Percentiles rank a stretch among this genome's conserved stretches.
Conservation (phyloP, 2,888 invertebrate species). For the Drosophila nr. perissopoda region DNA sequence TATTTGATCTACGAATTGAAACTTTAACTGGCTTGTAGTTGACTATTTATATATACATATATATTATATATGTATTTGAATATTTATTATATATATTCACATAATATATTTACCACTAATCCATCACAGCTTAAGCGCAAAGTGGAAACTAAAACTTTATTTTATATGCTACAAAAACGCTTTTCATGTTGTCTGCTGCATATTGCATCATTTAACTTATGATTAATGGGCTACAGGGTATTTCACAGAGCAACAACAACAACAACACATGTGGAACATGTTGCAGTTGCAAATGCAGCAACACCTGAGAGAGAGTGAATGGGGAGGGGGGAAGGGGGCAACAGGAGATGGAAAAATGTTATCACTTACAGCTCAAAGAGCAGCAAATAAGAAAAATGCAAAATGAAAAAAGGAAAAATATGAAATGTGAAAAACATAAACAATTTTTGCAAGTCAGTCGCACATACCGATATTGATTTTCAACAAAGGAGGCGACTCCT, state of each 20-base stretch:
- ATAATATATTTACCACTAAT: neutral
- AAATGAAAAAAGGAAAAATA: neutral
- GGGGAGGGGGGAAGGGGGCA: neutral
- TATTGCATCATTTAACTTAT: neutral
- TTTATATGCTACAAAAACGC: neutral
- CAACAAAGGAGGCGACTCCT: slow-evolving; percentile 45
- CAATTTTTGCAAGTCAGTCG: slow-evolving; percentile 54
- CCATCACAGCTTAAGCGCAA: neutral
- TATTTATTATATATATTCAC: neutral
- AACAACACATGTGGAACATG: slow-evolving; percentile 14
- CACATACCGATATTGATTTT: slow-evolving; percentile 64
- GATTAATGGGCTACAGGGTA: slow-evolving; percentile 1
- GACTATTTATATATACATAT: neutral
- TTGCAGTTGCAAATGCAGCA: slow-evolving; percentile 35
- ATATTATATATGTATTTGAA: neutral
- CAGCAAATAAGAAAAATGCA: slow-evolving; percentile 24
- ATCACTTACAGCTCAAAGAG: slow-evolving; percentile 78
- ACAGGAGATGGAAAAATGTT: slow-evolving; percentile 44
- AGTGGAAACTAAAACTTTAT: neutral
- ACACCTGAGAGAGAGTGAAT: slow-evolving; percentile 31
- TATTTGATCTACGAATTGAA: neutral
- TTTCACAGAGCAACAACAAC: neutral
- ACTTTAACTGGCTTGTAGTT: neutral
- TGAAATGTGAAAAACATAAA: slow-evolving; percentile 46
- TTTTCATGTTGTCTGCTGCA: neutral